Percentiles rank a stretch among this genome's conserved stretches.
Conservation (phyloP, 2,888 invertebrate species). For the Microdon myrmicae region DNA sequence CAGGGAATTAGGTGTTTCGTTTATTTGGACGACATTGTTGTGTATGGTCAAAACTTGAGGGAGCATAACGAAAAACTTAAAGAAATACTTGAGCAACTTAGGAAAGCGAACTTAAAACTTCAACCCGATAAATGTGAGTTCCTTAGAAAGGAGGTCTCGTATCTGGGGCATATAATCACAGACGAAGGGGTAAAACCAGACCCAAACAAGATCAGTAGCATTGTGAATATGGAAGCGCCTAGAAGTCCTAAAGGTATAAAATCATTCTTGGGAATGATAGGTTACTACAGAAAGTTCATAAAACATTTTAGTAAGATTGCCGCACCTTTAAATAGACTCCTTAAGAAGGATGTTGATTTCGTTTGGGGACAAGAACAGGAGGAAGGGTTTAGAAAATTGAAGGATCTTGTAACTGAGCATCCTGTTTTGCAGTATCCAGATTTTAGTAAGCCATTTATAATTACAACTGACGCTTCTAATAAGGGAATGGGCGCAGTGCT, state of each 20-base stretch:
- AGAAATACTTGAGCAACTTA: slow-evolving; percentile 52
- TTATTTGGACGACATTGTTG: slow-evolving; percentile 54
- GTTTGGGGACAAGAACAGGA: slow-evolving; percentile 18
- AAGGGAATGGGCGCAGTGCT: slow-evolving; percentile 55
- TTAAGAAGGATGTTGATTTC: slow-evolving; percentile 45
- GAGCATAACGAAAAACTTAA: slow-evolving; percentile 54
- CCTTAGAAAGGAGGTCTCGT: slow-evolving; percentile 16
- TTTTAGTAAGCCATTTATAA: slow-evolving; percentile 24
- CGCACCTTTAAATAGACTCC: slow-evolving; percentile 33
- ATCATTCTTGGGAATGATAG: slow-evolving; percentile 50
- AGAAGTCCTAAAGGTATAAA: slow-evolving; percentile 33
- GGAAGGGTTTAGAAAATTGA: slow-evolving; percentile 22
- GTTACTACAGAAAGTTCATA: slow-evolving; percentile 51
- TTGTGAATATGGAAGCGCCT: slow-evolving; percentile 50
- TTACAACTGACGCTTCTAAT: slow-evolving; percentile 57
- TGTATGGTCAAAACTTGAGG: slow-evolving; percentile 54
- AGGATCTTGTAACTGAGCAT: slow-evolving; percentile 1
- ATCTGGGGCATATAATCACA: slow-evolving; percentile 40
- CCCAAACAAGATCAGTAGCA: slow-evolving; percentile 34
- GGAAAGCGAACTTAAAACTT: slow-evolving; percentile 54
- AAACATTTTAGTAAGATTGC: slow-evolving; percentile 49
- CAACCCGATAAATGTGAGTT: slow-evolving; percentile 40
- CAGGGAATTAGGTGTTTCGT: slow-evolving; percentile 14
- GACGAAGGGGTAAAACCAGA: slow-evolving; percentile 43
- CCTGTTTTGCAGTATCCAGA: slow-evolving; percentile 14